phyloP scores from a whole-genome alignment of 2,113 vertebrate species.

The Sturnus vulgaris region DNA sequence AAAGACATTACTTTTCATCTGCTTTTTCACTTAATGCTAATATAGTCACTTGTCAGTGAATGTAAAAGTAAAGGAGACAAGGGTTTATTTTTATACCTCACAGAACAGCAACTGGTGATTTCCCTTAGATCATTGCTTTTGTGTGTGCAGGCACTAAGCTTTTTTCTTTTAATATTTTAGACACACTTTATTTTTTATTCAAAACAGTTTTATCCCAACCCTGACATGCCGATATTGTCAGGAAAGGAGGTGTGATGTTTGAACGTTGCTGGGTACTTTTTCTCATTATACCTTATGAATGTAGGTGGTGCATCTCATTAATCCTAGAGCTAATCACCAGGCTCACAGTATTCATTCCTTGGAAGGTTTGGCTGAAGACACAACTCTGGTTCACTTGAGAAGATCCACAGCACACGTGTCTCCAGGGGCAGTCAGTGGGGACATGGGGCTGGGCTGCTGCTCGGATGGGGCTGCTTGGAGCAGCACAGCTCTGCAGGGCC shows the following conservation, averaged over 20 bases:
- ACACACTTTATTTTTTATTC: conserved; percentile 65
- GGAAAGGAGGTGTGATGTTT: conserved; percentile 20
- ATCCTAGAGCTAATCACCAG: conserved; percentile 34
- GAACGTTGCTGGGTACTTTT: not conserved
- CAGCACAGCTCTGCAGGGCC: not conserved
- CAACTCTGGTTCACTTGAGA: not conserved
- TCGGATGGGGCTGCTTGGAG: accelerated
- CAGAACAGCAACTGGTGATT: conserved; percentile 67
- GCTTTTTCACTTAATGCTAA: conserved; percentile 72
- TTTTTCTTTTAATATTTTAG: conserved; percentile 67
- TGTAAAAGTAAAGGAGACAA: conserved; percentile 65
- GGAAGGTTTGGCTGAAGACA: conserved; percentile 3
- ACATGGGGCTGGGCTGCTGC: not conserved
- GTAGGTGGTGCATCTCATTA: conserved; percentile 53
- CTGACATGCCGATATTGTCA: conserved; percentile 31
- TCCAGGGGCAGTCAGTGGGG: not conserved
- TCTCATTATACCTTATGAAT: conserved; percentile 9
- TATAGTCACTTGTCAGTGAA: conserved; percentile 69
- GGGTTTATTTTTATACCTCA: conserved; percentile 72
- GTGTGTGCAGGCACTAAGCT: conserved; percentile 46
- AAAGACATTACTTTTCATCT: conserved; percentile 70
- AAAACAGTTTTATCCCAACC: conserved; percentile 58
- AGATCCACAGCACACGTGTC: not conserved
- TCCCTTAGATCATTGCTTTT: conserved; percentile 68
- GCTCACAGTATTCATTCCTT: not conserved